phyloP scores from a whole-genome alignment of 2,113 vertebrate genomes.

The Sterrhoptilus dennistouni region DNA sequence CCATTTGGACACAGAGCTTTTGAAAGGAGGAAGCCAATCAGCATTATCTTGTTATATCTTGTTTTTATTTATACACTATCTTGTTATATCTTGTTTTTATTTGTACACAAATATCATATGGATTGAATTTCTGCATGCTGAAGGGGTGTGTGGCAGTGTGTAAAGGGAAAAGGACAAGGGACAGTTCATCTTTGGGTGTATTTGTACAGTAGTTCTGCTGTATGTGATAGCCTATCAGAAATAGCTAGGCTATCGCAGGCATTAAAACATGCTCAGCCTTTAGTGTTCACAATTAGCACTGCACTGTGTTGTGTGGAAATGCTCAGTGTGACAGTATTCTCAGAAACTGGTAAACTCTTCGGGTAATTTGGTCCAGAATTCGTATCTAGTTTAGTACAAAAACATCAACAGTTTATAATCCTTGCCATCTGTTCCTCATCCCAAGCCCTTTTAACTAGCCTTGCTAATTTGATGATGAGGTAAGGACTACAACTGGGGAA shows the following conservation, averaged over 20 bases:
- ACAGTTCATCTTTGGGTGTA: neutral
- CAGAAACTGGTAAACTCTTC: neutral
- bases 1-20: neutral
- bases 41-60: neutral
- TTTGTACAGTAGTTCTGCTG: neutral
- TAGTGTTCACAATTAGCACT: neutral
- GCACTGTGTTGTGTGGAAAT: neutral
- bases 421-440: neutral
- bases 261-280: neutral
- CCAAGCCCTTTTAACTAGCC: neutral
- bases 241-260: neutral
- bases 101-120: neutral
- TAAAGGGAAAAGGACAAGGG: neutral
- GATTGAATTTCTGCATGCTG: neutral
- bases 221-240: neutral
- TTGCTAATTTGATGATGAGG: constrained; percentile 19
- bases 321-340: neutral
- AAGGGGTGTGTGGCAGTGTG: neutral
- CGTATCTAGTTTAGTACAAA: neutral
- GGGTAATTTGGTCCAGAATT: constrained; percentile 16
- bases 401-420: constrained; percentile 14
- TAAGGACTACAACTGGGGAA: neutral
- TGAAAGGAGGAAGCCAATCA: neutral
- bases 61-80: neutral
- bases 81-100: neutral